Percentiles rank a stretch among this genome's conserved stretches.
Evolutionary conservation across 2,888 invertebrate species (phyloP).

Genomic region (Willowsia nigromaculata): DNA sequence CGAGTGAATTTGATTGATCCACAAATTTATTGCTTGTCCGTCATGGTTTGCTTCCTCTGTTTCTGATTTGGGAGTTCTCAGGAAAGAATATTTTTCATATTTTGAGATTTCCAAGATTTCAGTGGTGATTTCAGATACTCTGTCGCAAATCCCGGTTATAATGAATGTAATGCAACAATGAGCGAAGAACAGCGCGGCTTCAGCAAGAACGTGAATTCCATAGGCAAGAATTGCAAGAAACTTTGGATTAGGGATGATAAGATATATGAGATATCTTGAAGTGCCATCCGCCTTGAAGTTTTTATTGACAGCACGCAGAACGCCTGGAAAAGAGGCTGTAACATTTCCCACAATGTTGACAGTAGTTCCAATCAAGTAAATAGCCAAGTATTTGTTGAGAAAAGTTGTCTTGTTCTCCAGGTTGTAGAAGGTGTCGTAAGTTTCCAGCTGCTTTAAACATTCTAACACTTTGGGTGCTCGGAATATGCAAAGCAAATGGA

Average conservation of each 20-base stretch:
- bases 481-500: slow-evolving; percentile 54
- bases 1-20: slow-evolving; percentile 27
- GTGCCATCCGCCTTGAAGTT: not conserved
- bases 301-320: slow-evolving; percentile 8
- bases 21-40: not conserved
- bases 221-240: slow-evolving; percentile 9
- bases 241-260: slow-evolving; percentile 36
- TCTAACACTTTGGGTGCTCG: slow-evolving; percentile 48
- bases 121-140: slow-evolving; percentile 1
- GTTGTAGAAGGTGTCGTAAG: slow-evolving; percentile 43
- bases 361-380: slow-evolving; percentile 54
- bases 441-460: slow-evolving; percentile 39
- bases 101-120: slow-evolving; percentile 12
- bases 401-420: slow-evolving; percentile 47
- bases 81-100: slow-evolving; percentile 11
- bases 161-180: slow-evolving; percentile 63
- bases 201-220: slow-evolving; percentile 49
- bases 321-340: slow-evolving; percentile 36
- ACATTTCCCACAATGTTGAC: slow-evolving; percentile 66
- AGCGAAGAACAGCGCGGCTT: slow-evolving; percentile 60
- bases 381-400: slow-evolving; percentile 34
- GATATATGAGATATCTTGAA: slow-evolving; percentile 10
- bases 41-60: not conserved
- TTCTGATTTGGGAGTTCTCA: not conserved
- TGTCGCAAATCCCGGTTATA: slow-evolving; percentile 58